Evolutionary conservation across 2,113 vertebrate species (phyloP).

Genomic region (Larimichthys crocea): DNA sequence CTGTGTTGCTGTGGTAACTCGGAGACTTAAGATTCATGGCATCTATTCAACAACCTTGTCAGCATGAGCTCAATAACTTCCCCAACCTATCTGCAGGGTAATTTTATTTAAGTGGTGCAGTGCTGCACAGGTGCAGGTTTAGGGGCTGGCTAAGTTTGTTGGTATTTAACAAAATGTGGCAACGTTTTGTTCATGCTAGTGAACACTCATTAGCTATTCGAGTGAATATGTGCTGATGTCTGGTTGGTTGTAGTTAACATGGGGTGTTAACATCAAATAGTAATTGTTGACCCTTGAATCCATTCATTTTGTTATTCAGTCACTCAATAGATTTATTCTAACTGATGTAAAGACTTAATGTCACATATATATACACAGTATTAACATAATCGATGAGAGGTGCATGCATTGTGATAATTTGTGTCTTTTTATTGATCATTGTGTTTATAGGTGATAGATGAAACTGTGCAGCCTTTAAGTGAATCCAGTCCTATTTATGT

Average conservation of each 20-base stretch:
- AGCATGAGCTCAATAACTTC: conserved; percentile 58
- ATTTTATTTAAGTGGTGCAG: conserved; percentile 47
- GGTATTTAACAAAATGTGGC: not conserved
- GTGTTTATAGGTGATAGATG: not conserved
- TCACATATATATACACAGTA: not conserved
- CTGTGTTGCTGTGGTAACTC: conserved; percentile 78
- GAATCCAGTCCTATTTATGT: not conserved
- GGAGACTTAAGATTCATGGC: conserved; percentile 72
- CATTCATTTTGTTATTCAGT: not conserved
- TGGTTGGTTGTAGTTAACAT: not conserved
- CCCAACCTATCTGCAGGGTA: conserved; percentile 41
- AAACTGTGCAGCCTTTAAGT: not conserved
- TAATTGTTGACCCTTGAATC: not conserved
- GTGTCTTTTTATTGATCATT: not conserved
- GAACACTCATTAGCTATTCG: not conserved
- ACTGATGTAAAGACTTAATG: not conserved
- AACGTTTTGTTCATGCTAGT: conserved; percentile 12
- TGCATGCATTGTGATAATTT: conserved; percentile 1
- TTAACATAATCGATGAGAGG: not conserved
- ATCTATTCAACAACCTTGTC: conserved; percentile 73
- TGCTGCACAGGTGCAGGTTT: conserved; percentile 8
- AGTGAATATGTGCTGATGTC: not conserved
- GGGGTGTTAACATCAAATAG: not conserved
- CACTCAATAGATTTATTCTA: not conserved
- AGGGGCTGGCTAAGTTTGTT: conserved; percentile 23